Evolutionary conservation across 1,140 invertebrate genomes (phyloP).

Genomic region (Sipha flava): DNA sequence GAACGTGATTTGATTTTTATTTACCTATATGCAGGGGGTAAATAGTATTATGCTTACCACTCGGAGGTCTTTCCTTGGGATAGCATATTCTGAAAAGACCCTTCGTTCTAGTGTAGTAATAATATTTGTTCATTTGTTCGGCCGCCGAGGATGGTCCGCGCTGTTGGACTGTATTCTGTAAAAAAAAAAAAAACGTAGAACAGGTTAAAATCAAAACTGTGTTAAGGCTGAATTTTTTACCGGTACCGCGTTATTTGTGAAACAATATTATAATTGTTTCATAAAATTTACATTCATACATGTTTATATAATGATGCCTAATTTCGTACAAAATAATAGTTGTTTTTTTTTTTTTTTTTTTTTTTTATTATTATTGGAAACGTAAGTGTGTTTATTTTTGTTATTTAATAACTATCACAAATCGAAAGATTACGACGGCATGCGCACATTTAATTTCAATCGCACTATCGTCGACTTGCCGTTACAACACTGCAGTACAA

Average conservation of each 20-base stretch:
- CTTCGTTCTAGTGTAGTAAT: constrained; percentile 75
- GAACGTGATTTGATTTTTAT: neutral
- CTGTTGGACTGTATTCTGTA: constrained; percentile 53
- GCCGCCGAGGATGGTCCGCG: constrained; percentile 58
- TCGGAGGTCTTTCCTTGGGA: constrained; percentile 74
- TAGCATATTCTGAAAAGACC: constrained; percentile 86
- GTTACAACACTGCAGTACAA: no score
- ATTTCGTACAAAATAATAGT: no score
- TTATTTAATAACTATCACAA: no score
- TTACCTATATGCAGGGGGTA: no score
- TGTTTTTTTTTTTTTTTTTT: no score
- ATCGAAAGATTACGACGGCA: no score
- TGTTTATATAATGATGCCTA: no score
- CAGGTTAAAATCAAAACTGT: neutral
- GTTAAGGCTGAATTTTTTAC: neutral
- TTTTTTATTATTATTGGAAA: no score
- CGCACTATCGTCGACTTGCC: no score
- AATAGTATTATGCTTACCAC: constrained; percentile 53
- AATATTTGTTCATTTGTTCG: constrained; percentile 72
- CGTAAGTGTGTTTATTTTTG: no score
- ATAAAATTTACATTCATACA: neutral
- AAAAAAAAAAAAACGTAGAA: neutral
- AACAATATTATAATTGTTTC: neutral
- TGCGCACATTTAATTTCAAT: no score
- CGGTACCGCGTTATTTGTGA: no score